phyloP scores from a whole-genome alignment of 1,140 invertebrate genomes.

The Macrotrachela quadricornifera region DNA sequence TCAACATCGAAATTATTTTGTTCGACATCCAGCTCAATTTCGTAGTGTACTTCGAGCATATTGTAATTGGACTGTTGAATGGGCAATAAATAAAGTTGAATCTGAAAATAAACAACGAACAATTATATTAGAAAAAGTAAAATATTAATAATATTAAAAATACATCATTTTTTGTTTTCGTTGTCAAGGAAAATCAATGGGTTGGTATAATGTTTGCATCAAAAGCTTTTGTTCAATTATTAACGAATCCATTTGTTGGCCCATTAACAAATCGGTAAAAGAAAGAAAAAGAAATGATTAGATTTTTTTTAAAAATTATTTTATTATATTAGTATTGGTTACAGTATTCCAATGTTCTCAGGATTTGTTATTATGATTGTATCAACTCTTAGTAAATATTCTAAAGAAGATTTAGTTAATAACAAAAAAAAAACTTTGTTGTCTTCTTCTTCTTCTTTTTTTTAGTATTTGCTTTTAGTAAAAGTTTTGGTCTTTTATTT shows the following conservation, averaged over 20 bases:
- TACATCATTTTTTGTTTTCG: background rate
- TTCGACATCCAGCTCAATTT: too few relatives aligned
- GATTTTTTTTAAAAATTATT: background rate
- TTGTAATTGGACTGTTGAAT: too few relatives aligned
- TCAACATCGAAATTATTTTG: too few relatives aligned
- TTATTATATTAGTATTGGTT: constrained; percentile 60
- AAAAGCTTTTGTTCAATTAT: constrained; percentile 79
- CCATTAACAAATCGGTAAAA: constrained; percentile 80
- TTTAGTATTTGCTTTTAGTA: constrained; percentile 71
- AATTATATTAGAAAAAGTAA: too few relatives aligned
- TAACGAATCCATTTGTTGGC: constrained; percentile 86
- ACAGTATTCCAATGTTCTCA: constrained; percentile 93
- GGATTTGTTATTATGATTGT: constrained; percentile 96
- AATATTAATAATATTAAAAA: too few relatives aligned
- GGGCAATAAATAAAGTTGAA: too few relatives aligned
- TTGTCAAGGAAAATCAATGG: constrained; percentile 49
- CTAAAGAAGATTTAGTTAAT: too few relatives aligned
- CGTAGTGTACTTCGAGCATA: too few relatives aligned
- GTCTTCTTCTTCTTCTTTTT: background rate
- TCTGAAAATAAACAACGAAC: too few relatives aligned
- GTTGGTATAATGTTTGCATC: constrained; percentile 93
- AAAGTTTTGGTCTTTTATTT: constrained; percentile 69
- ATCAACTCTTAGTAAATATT: constrained; percentile 72
- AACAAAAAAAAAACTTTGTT: background rate
- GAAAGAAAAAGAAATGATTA: background rate